Evolutionary conservation across 2,888 invertebrate species (phyloP), one percentile per base, ranked within the genome.

Genomic region (Labia minor): DNA sequence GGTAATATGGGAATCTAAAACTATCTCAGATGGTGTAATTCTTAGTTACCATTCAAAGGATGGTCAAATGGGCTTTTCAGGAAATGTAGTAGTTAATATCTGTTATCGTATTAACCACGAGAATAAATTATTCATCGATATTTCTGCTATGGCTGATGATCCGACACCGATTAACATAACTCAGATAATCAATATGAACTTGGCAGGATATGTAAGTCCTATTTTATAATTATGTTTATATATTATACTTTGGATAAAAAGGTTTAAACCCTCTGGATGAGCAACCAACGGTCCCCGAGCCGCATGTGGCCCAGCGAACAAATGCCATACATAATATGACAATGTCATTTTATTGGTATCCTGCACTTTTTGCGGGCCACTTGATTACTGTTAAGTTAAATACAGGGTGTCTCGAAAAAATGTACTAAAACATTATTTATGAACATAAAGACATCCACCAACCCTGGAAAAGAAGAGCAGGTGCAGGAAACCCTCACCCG

Each of bases 11-110:
- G 73, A 74, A 19, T 72, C 76, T 6, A 70, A 70, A 16, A 73
- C 78, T 1, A 73, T 73, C 26, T 76, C 73, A 1, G 72, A 73
- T 20, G 73, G 73, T 63, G 73, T 81, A 16, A 74, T 74, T 1
- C 73, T 81, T 69, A 72, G 71, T 37, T 78, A 78, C 68, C 69
- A 74, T 4, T 80, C 80, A 69, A 72, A 73, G 19, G 78, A 77
- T 69, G 78, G 78, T 19, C 81, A 82, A 70, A 80, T 82, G 72
- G 79, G 79, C 16, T 83, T 79, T 72, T 82, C 83, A 1, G 82
- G 82, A n/a, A 74, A 78, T 68, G 73, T 82, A 20, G 72, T 73
- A 37, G 76, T 76, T n/a, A 74, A 73, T 26, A 80, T 80, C 0
- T 75, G 74, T 1, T 81, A 78, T 70, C 72, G 73, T 62, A 72